Conservation (phyloP, 2,797 vertebrate genomes). For the Pelobates cultripes region DNA sequence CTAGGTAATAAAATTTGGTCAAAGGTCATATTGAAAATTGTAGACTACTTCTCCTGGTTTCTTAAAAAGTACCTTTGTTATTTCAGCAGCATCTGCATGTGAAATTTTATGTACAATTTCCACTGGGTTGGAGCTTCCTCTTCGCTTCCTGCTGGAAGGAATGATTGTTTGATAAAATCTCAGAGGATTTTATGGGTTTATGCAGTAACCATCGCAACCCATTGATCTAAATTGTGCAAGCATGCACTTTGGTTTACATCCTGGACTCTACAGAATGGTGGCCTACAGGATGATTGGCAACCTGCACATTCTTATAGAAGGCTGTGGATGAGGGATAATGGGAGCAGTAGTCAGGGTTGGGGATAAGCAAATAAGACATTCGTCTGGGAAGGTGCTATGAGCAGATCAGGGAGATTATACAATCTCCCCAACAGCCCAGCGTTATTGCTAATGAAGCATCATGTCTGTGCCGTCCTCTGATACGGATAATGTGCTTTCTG, state of each 20-base stretch:
- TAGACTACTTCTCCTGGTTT: conserved; percentile 55
- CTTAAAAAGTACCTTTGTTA: conserved; percentile 67
- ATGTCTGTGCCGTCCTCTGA: no score
- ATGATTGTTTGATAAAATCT: conserved; percentile 71
- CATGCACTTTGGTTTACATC: neutral
- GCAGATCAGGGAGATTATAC: no score
- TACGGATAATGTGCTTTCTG: no score
- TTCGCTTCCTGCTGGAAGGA: conserved; percentile 72
- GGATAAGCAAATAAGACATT: no score
- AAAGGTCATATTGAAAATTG: conserved; percentile 50
- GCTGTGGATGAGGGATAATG: no score
- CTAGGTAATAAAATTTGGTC: neutral
- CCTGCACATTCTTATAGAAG: no score
- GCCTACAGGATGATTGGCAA: no score
- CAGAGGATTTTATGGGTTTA: conserved; percentile 61
- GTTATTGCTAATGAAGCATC: no score
- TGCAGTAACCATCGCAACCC: conserved; percentile 62
- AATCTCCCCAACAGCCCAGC: no score
- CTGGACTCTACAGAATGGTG: neutral
- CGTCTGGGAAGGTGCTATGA: no score
- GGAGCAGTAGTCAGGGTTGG: no score
- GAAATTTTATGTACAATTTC: conserved; percentile 72
- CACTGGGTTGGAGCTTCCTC: conserved; percentile 76
- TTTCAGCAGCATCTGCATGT: conserved; percentile 72
- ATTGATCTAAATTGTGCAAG: conserved; percentile 8